phyloP scores from a whole-genome alignment of 2,797 vertebrate species.

The Melopsittacus undulatus region DNA sequence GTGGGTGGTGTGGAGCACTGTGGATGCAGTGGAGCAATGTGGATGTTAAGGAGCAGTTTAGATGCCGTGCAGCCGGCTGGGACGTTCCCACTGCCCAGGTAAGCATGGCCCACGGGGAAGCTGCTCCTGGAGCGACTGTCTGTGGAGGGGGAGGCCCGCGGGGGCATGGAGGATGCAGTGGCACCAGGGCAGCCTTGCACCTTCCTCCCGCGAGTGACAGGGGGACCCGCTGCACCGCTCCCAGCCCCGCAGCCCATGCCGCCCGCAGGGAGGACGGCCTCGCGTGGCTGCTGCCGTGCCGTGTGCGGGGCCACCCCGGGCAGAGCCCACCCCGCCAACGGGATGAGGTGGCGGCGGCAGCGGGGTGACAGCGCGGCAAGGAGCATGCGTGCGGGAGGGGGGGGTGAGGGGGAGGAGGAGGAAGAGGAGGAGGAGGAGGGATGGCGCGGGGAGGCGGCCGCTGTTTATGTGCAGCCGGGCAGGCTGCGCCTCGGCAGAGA shows the following conservation, averaged over 20 bases:
- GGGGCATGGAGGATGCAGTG: not conserved
- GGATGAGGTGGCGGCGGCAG: not conserved
- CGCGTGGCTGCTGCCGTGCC: not conserved
- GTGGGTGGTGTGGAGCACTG: not conserved
- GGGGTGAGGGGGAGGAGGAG: not conserved
- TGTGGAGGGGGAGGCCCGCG: not conserved
- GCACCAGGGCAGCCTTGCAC: not conserved
- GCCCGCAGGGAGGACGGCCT: not conserved
- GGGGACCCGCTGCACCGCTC: not conserved
- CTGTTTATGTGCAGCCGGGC: conserved; percentile 74
- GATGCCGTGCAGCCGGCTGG: not conserved
- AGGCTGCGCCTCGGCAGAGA: conserved; percentile 50
- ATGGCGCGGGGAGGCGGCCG: too few relatives aligned
- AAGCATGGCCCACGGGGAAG: accelerated
- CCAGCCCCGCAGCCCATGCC: not conserved
- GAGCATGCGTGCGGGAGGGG: conserved; percentile 63
- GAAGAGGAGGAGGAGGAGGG: too few relatives aligned
- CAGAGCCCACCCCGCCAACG: not conserved
- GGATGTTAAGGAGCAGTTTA: not conserved
- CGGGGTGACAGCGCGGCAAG: conserved; percentile 13
- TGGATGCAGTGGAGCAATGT: not conserved
- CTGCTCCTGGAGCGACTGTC: not conserved
- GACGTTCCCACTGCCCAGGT: not conserved
- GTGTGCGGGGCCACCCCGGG: not conserved
- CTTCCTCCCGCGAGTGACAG: not conserved